Base-by-base conservation (phyloP, 2,888 invertebrate species). In the Drosophila kambysellisi region DNA sequence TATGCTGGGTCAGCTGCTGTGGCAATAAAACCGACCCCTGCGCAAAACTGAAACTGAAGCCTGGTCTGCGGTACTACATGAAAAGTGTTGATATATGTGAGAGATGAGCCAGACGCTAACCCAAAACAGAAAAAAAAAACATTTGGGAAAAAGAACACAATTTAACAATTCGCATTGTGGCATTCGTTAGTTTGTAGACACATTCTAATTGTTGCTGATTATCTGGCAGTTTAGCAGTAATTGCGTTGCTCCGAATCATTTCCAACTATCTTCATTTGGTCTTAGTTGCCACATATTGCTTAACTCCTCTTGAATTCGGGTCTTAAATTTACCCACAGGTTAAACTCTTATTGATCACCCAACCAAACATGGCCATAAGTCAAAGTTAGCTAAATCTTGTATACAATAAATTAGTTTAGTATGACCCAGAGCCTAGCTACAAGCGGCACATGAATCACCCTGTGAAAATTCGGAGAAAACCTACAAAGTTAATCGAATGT, bases 61-160 rank as follows among this genome's bases (percentile, higher is more conserved):
- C 46, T 32, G 60, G 69, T 43, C 62, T 43, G 58, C 59, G 66
- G 48, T 74, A 67, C 71, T 75, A 74, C 70, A 80, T 80, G 85
- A 82, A 82, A 84, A 77, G 81, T 75, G 84, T 86, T 88, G 83
- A 86, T 83, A 73, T 81, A 86, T 87, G 84, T 81, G 77, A 76
- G 70, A 67, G 76, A 79, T 76, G 63, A 69, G 50, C 53, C 74
- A 70, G 79, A 66, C 75, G 57, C 35, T 29, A 39, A 0, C n/a
- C 5, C 32, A 51, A 51, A 43, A 50, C 25, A 63, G 35, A 29
- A 32, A 58, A 35, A 37, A 29, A 32, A 53, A 54, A 30, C 25
- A 35, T 25, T 37, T 3, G 20, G 39, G 32, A 39, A 62, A 57
- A 57, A 53, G 20, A 39, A 67, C 41, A 70, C 41, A 63, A 30